phyloP scores from a whole-genome alignment of 92 coral and sea anemone species.

The Metridium senile region DNA sequence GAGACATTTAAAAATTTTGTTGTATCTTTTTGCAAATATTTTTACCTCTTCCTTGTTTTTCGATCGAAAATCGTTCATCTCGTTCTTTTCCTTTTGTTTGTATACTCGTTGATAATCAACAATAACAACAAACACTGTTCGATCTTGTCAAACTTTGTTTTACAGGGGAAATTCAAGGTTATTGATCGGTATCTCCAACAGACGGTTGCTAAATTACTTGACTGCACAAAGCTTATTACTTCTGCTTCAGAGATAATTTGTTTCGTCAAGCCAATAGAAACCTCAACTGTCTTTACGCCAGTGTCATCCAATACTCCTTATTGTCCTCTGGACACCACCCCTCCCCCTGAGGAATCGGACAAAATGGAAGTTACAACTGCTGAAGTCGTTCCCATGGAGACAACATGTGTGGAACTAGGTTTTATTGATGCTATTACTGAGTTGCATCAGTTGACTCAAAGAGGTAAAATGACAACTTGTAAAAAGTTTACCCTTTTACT shows the following conservation, averaged over 20 bases:
- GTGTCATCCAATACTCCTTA: conserved; percentile 11
- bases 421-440: conserved; percentile 4
- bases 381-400: conserved; percentile 38
- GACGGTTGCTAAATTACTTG: conserved; percentile 27
- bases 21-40: no score
- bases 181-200: conserved; percentile 14
- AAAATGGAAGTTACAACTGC: conserved; percentile 24
- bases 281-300: conserved; percentile 19
- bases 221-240: conserved; percentile 18
- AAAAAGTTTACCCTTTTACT: no score
- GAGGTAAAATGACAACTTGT: neutral
- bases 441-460: neutral
- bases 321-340: conserved; percentile 33
- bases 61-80: no score
- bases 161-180: conserved; percentile 24
- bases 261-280: neutral
- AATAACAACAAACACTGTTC: no score
- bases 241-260: conserved; percentile 17
- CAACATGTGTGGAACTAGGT: conserved; percentile 16
- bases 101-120: no score
- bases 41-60: no score
- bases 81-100: no score
- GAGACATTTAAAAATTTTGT: no score
- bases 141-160: no score
- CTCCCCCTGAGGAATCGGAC: conserved; percentile 36